Base-by-base conservation (phyloP, 2,113 vertebrate species). In the Ranitomeya variabilis region DNA sequence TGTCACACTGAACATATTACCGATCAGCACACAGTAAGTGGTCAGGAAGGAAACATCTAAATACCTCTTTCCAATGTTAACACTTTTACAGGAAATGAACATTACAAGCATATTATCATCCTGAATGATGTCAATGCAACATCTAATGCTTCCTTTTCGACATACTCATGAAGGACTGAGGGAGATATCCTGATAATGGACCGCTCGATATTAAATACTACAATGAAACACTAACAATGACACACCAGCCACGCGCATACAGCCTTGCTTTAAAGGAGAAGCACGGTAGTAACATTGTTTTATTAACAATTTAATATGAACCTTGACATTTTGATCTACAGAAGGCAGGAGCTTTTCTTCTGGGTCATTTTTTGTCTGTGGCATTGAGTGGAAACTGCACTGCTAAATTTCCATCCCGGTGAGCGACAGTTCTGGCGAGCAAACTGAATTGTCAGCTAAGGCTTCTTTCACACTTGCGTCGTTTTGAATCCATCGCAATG, bases 181-280 rank as follows among this genome's bases (percentile, higher is more conserved):
- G 6, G 67, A 96, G 93, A 95, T 87, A 94, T 93, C 93, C 91
- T n/a, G 64, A 19, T 67, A 67, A n/a, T n/a, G 55, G 12, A 57
- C 55, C 9, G 1, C 12, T 57, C 8, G 7, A 9, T 57, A 57
- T 9, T 57, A 11, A 55, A 9, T 11, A 13, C 55, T 13, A 57
- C 7, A 57, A 10, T 55, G 12, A n/a, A 9, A n/a, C 64, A 66
- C 19, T 21, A 66, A 19, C 13, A 66, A 23, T 19, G 19, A 9
- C 62, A 60, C 11, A 5, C 18, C 5, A 64, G 18, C 0, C 5
- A 21, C 5, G 6, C 0, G 19, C 18, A 64, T 64, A 19, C 2
- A 19, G 62, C 18, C 9, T 64, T 7, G 19, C 64, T n/a, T 11
- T 10, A 10, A 9, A 67, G 64, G 9, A 67, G 64, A 67, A 67